Conservation (phyloP, 2,888 invertebrate genomes). For the Thelaira solivaga region DNA sequence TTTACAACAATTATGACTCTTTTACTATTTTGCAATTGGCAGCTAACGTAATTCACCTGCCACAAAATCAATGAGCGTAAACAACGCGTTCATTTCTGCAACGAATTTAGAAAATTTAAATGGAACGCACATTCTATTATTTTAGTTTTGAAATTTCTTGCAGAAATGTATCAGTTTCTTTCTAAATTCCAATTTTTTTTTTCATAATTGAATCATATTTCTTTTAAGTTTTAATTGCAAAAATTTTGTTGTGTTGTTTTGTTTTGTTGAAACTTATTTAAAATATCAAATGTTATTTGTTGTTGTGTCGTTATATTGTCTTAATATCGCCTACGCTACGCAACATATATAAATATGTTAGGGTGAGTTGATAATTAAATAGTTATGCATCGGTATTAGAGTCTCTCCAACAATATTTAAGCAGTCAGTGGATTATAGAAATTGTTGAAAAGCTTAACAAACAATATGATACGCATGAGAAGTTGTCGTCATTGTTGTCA, state of each 20-base stretch:
- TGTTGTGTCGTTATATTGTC: background rate
- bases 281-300: background rate
- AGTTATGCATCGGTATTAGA: background rate
- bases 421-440: conserved; percentile 15
- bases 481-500: conserved; percentile 20
- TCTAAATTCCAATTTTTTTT: background rate
- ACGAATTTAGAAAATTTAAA: background rate
- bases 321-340: background rate
- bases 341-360: background rate
- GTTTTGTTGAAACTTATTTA: background rate
- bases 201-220: conserved; percentile 3
- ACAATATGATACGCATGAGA: conserved; percentile 53
- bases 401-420: background rate
- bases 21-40: background rate
- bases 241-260: background rate
- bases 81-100: no score
- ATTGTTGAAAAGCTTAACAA: conserved; percentile 29
- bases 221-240: background rate
- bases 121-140: background rate
- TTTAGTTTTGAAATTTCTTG: background rate
- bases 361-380: background rate
- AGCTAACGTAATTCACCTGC: background rate
- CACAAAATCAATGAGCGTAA: background rate
- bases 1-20: background rate
- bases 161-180: conserved; percentile 1